A percentile compares a stretch with the other conserved stretches of the same genome.
Evolutionary conservation across 2,113 vertebrate genomes (phyloP).

Genomic region (Pangasianodon hypophthalmus): DNA sequence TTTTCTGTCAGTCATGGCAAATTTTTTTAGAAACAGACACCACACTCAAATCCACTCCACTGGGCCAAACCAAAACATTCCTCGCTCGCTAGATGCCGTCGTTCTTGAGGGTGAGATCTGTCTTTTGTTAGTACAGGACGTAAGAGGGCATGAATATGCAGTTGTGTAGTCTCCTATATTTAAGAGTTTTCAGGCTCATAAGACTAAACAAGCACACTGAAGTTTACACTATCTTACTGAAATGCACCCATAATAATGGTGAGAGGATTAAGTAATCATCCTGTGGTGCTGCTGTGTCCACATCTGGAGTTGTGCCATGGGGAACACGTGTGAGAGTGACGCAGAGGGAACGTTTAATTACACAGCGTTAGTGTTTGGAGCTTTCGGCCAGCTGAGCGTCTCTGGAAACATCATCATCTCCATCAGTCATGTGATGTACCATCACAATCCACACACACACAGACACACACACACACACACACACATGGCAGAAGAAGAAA

Average conservation of each 20-base stretch:
- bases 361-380: conserved; percentile 17
- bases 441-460: conserved; percentile 1
- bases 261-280: conserved; percentile 23
- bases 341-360: conserved; percentile 38
- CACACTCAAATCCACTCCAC: not conserved
- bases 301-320: conserved; percentile 2
- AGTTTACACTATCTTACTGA: not conserved
- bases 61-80: conserved; percentile 13
- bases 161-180: not conserved
- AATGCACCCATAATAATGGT: not conserved
- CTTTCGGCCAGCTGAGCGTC: not conserved
- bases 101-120: not conserved
- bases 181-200: not conserved
- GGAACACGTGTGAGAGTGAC: conserved; percentile 42
- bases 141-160: not conserved
- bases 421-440: not conserved
- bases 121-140: not conserved
- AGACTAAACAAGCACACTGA: not conserved
- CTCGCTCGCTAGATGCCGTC: no score
- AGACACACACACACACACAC: not conserved
- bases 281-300: conserved; percentile 3
- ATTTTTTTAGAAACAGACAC: not conserved
- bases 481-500: not conserved
- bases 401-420: not conserved
- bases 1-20: not conserved